Conservation (phyloP, 2,113 vertebrate species). For the Engraulis encrasicolus region DNA sequence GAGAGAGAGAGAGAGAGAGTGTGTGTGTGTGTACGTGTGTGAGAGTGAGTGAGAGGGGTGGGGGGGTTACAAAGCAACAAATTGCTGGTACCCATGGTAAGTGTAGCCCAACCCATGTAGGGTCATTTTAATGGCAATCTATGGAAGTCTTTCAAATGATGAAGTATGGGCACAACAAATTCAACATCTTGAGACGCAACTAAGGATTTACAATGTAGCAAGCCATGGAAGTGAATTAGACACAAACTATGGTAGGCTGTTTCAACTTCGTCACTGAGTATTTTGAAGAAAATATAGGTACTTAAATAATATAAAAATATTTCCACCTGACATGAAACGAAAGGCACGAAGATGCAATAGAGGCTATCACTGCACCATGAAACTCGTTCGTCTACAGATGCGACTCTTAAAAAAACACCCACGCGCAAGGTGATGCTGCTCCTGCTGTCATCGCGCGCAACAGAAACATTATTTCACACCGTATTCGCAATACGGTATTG, state of each 20-base stretch:
- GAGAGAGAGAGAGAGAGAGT: no score
- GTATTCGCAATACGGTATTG: neutral
- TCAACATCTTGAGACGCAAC: no score
- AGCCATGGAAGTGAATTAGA: neutral
- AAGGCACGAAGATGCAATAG: neutral
- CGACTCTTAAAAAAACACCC: constrained; percentile 2
- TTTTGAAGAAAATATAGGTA: neutral
- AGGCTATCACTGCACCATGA: neutral
- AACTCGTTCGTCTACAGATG: neutral
- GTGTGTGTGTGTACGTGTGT: no score
- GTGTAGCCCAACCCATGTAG: no score
- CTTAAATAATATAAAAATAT: neutral
- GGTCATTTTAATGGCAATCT: no score
- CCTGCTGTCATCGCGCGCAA: neutral
- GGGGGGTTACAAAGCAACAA: neutral
- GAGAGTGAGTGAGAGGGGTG: no score
- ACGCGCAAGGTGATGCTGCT: neutral
- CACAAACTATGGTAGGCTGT: neutral
- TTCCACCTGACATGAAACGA: neutral
- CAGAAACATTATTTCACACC: neutral
- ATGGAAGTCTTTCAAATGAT: no score
- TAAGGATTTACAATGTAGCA: no score
- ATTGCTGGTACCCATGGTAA: neutral
- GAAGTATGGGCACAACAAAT: no score
- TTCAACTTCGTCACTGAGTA: neutral